Evolutionary conservation across 2,113 vertebrate genomes (phyloP).

Genomic region (Mohoua ochrocephala): DNA sequence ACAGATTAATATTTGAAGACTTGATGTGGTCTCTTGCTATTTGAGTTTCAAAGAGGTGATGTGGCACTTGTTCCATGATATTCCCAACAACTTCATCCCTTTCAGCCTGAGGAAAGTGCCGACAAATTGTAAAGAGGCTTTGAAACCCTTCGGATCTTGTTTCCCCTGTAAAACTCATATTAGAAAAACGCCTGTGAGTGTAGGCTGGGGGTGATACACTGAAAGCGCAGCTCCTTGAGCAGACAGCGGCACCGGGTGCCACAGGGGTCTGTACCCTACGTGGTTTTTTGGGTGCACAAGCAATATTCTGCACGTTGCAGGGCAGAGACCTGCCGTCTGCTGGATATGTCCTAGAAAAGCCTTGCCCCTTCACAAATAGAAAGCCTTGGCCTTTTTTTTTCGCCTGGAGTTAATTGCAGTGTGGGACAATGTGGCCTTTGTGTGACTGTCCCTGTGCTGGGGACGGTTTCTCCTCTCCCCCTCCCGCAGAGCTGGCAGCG

Average conservation of each 20-base stretch:
- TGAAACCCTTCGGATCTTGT: background rate
- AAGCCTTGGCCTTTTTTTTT: background rate
- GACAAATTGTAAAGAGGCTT: background rate
- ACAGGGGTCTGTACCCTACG: accelerated
- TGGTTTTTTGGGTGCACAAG: background rate
- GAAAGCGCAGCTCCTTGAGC: background rate
- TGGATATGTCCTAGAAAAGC: background rate
- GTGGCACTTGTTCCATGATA: background rate
- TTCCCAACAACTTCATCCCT: background rate
- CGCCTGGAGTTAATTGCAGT: background rate
- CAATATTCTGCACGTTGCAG: accelerated
- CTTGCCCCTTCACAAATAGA: background rate
- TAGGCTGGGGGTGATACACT: background rate
- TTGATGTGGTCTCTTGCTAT: background rate
- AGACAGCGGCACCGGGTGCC: accelerated
- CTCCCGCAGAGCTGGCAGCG: background rate
- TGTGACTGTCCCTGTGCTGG: background rate
- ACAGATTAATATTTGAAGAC: constrained; percentile 1
- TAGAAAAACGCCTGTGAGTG: accelerated
- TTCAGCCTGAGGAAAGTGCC: background rate
- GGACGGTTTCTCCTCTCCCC: background rate
- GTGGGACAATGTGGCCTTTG: constrained; percentile 34
- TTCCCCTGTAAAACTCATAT: background rate
- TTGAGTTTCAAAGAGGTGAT: background rate
- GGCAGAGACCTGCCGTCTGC: accelerated